Evolutionary conservation across 2,113 vertebrate genomes (phyloP).

Genomic region (Ceratotherium simum): DNA sequence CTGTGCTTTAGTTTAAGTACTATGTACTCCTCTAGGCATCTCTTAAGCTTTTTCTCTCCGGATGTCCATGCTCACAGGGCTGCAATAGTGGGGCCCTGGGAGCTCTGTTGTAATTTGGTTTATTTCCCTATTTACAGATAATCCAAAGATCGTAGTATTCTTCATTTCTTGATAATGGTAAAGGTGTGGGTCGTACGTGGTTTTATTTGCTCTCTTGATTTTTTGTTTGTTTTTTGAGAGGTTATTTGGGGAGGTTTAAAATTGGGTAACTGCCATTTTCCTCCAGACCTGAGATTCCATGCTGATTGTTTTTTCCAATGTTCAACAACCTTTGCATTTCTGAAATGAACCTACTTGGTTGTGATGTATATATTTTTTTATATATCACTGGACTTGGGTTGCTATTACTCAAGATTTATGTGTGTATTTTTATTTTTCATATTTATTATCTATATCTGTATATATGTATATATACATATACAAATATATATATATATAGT

Average conservation of each 20-base stretch:
- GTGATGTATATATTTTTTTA: not conserved
- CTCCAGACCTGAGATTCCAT: not conserved
- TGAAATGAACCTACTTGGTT: not conserved
- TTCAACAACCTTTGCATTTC: not conserved
- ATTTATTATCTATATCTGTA: not conserved
- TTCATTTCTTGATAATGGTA: not conserved
- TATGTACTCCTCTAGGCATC: not conserved
- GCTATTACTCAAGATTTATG: not conserved
- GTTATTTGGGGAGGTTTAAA: not conserved
- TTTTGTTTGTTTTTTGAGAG: not conserved
- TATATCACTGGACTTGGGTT: not conserved
- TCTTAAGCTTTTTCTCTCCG: not conserved
- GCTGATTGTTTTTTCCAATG: not conserved
- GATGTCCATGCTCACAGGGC: not conserved
- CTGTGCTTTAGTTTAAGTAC: not conserved
- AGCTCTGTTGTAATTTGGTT: conserved; percentile 20
- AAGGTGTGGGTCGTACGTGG: not conserved
- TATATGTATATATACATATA: not conserved
- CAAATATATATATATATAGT: too few species aligned
- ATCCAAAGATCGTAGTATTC: not conserved
- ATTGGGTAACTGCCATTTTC: not conserved
- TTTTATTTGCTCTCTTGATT: not conserved
- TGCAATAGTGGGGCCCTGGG: not conserved
- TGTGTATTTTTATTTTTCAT: not conserved
- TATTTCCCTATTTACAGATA: conserved; percentile 32